Conservation (phyloP, 2,888 invertebrate species). For the Pandemis heparana region DNA sequence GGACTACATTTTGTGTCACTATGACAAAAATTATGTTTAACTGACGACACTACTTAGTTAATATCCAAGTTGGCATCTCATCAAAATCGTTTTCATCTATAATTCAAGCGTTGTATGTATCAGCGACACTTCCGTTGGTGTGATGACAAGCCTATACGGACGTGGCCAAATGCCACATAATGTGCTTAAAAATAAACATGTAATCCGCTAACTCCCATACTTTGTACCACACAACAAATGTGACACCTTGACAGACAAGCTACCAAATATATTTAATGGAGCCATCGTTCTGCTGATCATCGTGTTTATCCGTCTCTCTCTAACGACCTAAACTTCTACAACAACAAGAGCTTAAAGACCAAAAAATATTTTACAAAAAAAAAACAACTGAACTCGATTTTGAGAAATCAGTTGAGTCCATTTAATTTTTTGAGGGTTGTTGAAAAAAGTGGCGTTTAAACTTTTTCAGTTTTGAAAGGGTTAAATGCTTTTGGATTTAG, state of each 20-base stretch:
- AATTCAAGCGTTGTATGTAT: too few species aligned
- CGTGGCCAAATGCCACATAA: too few species aligned
- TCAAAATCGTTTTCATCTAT: too few species aligned
- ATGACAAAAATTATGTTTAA: too few species aligned
- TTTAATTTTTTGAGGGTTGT: neutral
- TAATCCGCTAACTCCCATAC: neutral
- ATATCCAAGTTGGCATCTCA: too few species aligned
- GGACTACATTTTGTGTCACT: too few species aligned
- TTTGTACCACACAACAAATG: slow-evolving; percentile 35
- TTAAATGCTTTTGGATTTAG: slow-evolving; percentile 14
- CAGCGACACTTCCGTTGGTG: too few species aligned
- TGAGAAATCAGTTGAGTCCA: neutral
- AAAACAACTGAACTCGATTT: neutral
- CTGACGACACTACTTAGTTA: too few species aligned
- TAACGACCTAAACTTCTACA: slow-evolving; percentile 9
- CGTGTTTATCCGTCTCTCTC: slow-evolving; percentile 39
- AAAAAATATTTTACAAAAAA: neutral
- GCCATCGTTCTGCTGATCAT: slow-evolving; percentile 42
- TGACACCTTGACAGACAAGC: slow-evolving; percentile 46
- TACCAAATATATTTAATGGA: slow-evolving; percentile 46
- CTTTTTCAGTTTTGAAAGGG: slow-evolving; percentile 5
- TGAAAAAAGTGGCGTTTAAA: slow-evolving; percentile 17
- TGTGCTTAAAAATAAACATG: neutral
- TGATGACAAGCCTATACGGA: too few species aligned
- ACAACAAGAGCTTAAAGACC: slow-evolving; percentile 27